Evolutionary conservation across 2,888 invertebrate genomes (phyloP), one percentile per base, ranked within the genome.

Genomic region (Lottia gigantea): DNA sequence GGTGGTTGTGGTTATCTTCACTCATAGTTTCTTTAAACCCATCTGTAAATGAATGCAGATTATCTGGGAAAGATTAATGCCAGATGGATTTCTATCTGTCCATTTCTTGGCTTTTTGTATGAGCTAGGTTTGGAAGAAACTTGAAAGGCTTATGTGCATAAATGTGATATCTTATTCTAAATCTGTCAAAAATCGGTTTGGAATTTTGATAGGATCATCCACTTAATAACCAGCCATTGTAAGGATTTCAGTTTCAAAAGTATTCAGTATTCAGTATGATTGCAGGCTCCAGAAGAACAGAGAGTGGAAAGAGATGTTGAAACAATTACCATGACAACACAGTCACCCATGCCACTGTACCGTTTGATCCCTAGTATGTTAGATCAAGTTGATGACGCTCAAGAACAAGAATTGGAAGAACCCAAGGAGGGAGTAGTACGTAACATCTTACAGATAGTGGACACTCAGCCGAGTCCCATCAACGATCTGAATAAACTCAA

Each of bases 171-270:
- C n/a, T n/a, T n/a, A n/a, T n/a, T n/a, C n/a, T n/a, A n/a, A n/a
- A n/a, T n/a, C n/a, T n/a, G n/a, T n/a, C n/a, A n/a, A n/a, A n/a
- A n/a, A n/a, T n/a, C n/a, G n/a, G n/a, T n/a, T n/a, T n/a, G n/a
- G n/a, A n/a, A n/a, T n/a, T n/a, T n/a, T n/a, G n/a, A n/a, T n/a
- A n/a, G n/a, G n/a, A n/a, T n/a, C n/a, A n/a, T n/a, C n/a, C n/a
- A n/a, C n/a, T n/a, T n/a, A 12, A 46, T 19, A 15, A 4, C 46
- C 64, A 71, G 74, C 23, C 67, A 47, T 40, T 55, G 68, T 66
- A 71, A 65, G 26, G 55, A 61, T 55, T 46, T 66, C 46, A 40
- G 66, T 46, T 11, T 23, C 11, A n/a, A 47, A 15, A 46, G 46
- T 14, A 23, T 64, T 40, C 40, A 4, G n/a, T n/a, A n/a, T n/a